Conservation (phyloP, 2,888 invertebrate species). For the Epinotia demarniana region DNA sequence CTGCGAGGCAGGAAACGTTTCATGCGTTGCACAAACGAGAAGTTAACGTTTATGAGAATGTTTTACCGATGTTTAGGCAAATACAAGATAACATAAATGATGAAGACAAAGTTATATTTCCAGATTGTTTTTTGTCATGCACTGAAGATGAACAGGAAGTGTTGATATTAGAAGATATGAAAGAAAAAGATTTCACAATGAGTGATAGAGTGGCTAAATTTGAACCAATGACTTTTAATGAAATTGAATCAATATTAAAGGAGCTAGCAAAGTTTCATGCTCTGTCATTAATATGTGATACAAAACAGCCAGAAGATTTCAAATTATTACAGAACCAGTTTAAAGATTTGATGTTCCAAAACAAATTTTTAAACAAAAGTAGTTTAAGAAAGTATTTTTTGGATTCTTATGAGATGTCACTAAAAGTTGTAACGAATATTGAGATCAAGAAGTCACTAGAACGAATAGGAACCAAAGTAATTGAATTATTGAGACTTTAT, state of each 20-base stretch:
- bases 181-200: slow-evolving; percentile 61
- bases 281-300: slow-evolving; percentile 66
- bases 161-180: slow-evolving; percentile 71
- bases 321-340: slow-evolving; percentile 57
- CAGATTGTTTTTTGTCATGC: slow-evolving; percentile 64
- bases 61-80: slow-evolving; percentile 61
- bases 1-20: slow-evolving; percentile 70
- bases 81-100: slow-evolving; percentile 59
- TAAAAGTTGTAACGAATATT: slow-evolving; percentile 59
- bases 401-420: slow-evolving; percentile 70
- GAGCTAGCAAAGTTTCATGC: slow-evolving; percentile 75
- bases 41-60: slow-evolving; percentile 64
- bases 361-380: slow-evolving; percentile 68
- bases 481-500: slow-evolving; percentile 64
- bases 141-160: slow-evolving; percentile 66
- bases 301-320: slow-evolving; percentile 55
- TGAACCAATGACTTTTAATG: slow-evolving; percentile 60
- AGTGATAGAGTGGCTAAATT: slow-evolving; percentile 59
- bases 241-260: slow-evolving; percentile 60
- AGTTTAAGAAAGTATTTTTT: slow-evolving; percentile 68
- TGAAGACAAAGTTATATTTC: slow-evolving; percentile 59
- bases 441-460: slow-evolving; percentile 61
- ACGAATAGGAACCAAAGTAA: slow-evolving; percentile 57
- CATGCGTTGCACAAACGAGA: slow-evolving; percentile 72
- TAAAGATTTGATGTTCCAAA: slow-evolving; percentile 67